Conservation (phyloP, 2,888 invertebrate genomes). For the Pegoplata infirma region DNA sequence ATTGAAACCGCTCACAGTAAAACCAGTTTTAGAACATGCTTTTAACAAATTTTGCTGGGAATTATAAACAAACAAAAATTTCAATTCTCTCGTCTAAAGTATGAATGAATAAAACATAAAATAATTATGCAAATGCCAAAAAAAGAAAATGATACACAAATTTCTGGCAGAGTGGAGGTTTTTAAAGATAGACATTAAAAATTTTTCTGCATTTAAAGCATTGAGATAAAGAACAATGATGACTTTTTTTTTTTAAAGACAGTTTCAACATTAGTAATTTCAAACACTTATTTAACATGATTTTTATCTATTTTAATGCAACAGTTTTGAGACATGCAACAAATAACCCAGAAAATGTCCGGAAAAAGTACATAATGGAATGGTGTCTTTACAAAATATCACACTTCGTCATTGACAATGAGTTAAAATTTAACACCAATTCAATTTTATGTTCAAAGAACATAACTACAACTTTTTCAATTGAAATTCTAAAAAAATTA, state of each 20-base stretch:
- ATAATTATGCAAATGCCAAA: neutral
- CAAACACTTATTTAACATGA: constrained; percentile 15
- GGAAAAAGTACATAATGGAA: too few relatives aligned
- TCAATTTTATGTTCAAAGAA: too few relatives aligned
- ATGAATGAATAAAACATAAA: constrained; percentile 10
- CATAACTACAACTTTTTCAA: too few relatives aligned
- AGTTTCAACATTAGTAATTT: constrained; percentile 9
- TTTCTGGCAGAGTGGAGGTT: neutral
- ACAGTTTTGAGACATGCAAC: constrained; percentile 12
- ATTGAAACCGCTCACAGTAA: too few relatives aligned
- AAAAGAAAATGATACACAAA: neutral
- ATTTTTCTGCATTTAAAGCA: too few relatives aligned
- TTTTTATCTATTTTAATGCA: neutral
- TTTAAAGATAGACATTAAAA: neutral
- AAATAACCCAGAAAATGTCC: neutral
- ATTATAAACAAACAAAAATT: constrained; percentile 9
- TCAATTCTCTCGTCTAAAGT: constrained; percentile 8
- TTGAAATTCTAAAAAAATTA: too few relatives aligned
- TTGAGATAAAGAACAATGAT: neutral
- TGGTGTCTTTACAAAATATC: too few relatives aligned
- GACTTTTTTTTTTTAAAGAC: constrained; percentile 6
- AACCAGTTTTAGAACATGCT: too few relatives aligned
- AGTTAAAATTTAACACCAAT: too few relatives aligned
- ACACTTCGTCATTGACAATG: constrained; percentile 17
- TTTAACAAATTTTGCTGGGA: too few relatives aligned